Percentiles rank a stretch among this genome's conserved stretches.
phyloP scores from a whole-genome alignment of 1,140 invertebrate species.

The Heliconius himera region DNA sequence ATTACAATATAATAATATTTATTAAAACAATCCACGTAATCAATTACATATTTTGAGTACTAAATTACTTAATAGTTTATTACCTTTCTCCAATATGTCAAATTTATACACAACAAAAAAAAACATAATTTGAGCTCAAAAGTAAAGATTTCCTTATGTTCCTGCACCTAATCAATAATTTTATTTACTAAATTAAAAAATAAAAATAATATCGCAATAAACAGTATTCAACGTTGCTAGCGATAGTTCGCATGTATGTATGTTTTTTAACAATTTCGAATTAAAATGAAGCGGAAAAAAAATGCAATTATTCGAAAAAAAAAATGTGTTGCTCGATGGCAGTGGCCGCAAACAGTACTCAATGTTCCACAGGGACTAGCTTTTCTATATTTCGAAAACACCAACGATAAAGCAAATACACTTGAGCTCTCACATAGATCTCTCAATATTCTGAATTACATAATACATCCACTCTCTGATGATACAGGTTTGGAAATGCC shows the following conservation, averaged over 20 bases:
- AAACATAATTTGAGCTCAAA: constrained; percentile 24
- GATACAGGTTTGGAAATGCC: constrained; percentile 80
- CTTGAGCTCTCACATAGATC: constrained; percentile 71
- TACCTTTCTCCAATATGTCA: not conserved
- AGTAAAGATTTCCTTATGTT: constrained; percentile 14
- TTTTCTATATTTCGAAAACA: constrained; percentile 62
- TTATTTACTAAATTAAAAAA: constrained; percentile 21
- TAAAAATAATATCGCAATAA: constrained; percentile 30
- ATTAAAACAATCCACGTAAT: constrained; percentile 3
- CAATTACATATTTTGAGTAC: not conserved
- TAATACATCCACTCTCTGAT: constrained; percentile 73
- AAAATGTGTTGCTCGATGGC: constrained; percentile 51
- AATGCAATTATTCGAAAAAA: constrained; percentile 15
- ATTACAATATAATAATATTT: not conserved
- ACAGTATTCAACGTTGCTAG: constrained; percentile 50
- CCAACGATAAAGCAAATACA: constrained; percentile 63
- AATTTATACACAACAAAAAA: constrained; percentile 2
- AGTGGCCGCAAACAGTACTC: constrained; percentile 56
- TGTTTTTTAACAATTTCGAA: constrained; percentile 23
- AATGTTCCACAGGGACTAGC: constrained; percentile 61
- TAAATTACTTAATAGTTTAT: not conserved
- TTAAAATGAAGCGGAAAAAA: constrained; percentile 18
- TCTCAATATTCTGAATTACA: constrained; percentile 75
- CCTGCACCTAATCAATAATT: constrained; percentile 5
- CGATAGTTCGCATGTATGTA: constrained; percentile 28